phyloP scores from a whole-genome alignment of 2,797 vertebrate species.

The Cyprinodon diabolis region DNA sequence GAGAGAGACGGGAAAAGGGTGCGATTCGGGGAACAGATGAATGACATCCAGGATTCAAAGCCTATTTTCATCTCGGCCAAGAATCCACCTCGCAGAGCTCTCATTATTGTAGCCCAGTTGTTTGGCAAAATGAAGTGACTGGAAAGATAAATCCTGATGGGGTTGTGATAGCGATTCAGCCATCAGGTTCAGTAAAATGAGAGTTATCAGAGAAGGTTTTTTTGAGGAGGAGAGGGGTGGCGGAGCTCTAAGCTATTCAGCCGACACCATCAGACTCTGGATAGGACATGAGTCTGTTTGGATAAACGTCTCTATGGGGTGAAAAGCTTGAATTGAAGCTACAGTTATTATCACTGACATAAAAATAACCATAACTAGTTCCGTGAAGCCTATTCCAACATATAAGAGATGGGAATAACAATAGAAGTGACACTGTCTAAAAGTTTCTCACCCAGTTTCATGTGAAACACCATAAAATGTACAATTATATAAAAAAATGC shows the following conservation, averaged over 20 bases:
- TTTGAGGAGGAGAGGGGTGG: background rate
- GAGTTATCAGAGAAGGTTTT: slow-evolving; percentile 18
- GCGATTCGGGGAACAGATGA: slow-evolving; percentile 46
- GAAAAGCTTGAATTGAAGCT: slow-evolving; percentile 15
- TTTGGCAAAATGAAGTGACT: slow-evolving; percentile 57
- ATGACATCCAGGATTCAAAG: slow-evolving; percentile 66
- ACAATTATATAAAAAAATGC: too few relatives aligned
- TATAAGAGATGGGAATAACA: background rate
- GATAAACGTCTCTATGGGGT: background rate
- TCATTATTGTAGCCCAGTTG: slow-evolving; percentile 41
- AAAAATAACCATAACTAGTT: background rate
- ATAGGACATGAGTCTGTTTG: slow-evolving; percentile 17
- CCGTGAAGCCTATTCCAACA: background rate
- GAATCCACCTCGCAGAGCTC: slow-evolving; percentile 35
- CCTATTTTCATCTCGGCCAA: slow-evolving; percentile 44
- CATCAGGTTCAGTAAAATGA: slow-evolving; percentile 20
- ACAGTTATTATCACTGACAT: background rate
- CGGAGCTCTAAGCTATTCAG: slow-evolving; percentile 6
- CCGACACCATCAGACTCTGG: slow-evolving; percentile 15
- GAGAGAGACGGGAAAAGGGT: slow-evolving; percentile 37
- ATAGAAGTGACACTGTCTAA: background rate
- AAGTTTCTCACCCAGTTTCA: background rate
- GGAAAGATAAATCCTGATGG: slow-evolving; percentile 41
- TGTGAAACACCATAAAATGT: background rate
- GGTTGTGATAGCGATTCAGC: slow-evolving; percentile 36